Evolutionary conservation across 1,140 invertebrate genomes (phyloP).

Genomic region (Pteromalus puparum): DNA sequence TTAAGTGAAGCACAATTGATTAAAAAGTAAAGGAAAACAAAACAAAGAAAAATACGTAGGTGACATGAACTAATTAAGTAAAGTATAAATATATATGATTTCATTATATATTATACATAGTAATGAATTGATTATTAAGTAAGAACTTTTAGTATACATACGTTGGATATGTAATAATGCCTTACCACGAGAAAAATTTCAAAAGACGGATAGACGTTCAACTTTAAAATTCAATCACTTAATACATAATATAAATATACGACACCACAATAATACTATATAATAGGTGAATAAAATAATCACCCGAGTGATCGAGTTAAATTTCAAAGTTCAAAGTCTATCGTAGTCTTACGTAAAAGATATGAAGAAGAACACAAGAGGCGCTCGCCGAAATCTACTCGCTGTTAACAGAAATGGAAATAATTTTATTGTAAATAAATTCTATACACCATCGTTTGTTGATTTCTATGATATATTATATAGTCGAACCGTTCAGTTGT

Average conservation of each 20-base stretch:
- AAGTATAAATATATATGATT: constrained; percentile 4
- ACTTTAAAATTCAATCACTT: constrained; percentile 32
- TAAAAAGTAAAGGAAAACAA: constrained; percentile 2
- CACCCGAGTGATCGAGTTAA: not conserved
- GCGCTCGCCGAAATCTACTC: constrained; percentile 39
- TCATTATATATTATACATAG: constrained; percentile 9
- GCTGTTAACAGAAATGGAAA: constrained; percentile 28
- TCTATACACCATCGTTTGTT: not conserved
- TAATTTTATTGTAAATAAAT: constrained; percentile 44
- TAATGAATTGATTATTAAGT: constrained; percentile 47
- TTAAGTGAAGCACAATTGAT: constrained; percentile 32
- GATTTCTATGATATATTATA: not conserved
- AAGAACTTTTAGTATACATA: constrained; percentile 43
- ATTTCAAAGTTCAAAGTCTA: constrained; percentile 26
- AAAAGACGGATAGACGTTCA: constrained; percentile 13
- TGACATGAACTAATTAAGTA: constrained; percentile 3
- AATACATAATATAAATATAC: not conserved
- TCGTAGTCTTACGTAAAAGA: constrained; percentile 10
- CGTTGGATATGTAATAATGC: constrained; percentile 36
- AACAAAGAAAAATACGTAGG: constrained; percentile 8
- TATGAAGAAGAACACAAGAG: not conserved
- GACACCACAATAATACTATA: not conserved
- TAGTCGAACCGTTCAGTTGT: not conserved
- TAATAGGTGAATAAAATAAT: not conserved
- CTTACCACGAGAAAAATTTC: constrained; percentile 32